A percentile compares a stretch with the other conserved stretches of the same genome.
Conservation (phyloP, 2,113 vertebrate genomes). For the Sinocyclocheilus grahami region DNA sequence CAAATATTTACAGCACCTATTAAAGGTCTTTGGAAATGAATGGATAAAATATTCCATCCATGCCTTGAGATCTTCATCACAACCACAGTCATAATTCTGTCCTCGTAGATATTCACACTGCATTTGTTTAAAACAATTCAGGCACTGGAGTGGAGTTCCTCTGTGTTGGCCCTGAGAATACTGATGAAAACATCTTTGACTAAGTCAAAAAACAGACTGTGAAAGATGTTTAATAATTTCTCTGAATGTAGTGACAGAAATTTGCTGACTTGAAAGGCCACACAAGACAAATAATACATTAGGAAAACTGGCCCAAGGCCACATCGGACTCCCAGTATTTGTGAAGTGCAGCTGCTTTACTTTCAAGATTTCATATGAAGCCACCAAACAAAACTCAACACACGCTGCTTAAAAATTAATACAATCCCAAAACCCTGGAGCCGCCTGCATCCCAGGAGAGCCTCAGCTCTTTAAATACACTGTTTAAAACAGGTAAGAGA, state of each 20-base stretch:
- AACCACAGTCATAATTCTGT: not conserved
- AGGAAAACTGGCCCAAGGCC: slow-evolving; percentile 20
- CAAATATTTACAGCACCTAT: not conserved
- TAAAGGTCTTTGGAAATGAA: not conserved
- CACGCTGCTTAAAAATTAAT: slow-evolving; percentile 40
- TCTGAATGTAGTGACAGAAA: not conserved
- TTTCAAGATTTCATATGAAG: slow-evolving; percentile 23
- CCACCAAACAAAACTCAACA: slow-evolving; percentile 33
- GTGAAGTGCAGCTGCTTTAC: slow-evolving; percentile 33
- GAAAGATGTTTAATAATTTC: not conserved
- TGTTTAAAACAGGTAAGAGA: not conserved
- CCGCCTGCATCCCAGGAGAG: not conserved
- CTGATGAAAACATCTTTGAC: not conserved
- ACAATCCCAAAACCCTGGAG: slow-evolving; percentile 25
- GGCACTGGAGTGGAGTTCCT: not conserved
- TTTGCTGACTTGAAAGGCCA: slow-evolving; percentile 35
- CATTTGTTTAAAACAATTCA: not conserved
- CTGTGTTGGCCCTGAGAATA: not conserved
- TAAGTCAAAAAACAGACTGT: slow-evolving; percentile 7
- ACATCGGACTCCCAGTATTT: slow-evolving; percentile 18
- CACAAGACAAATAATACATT: slow-evolving; percentile 50
- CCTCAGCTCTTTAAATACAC: slow-evolving; percentile 5
- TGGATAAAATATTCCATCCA: not conserved
- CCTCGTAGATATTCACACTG: not conserved
- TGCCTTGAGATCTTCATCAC: not conserved